Percentiles rank a stretch among this genome's conserved stretches.
These are phyloP conservation scores for Lucilia cuprina DNA, from an alignment of 1,140 invertebrate species.

Conservation along the genomic window DNA sequence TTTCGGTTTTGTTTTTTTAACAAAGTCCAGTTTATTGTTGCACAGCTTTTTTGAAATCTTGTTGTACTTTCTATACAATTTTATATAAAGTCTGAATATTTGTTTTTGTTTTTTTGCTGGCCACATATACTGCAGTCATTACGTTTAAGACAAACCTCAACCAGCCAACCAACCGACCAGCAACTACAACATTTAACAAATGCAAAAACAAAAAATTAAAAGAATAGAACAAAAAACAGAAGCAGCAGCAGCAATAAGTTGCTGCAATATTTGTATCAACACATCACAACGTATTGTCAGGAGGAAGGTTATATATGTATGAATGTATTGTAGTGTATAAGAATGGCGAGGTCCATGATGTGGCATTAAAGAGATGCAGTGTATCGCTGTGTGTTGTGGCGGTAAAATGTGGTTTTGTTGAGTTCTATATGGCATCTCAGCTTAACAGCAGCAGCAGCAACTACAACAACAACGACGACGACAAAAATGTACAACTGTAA, in stretches of 20 bases:
- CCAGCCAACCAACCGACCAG: background rate
- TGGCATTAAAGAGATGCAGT: background rate
- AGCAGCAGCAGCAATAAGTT: background rate
- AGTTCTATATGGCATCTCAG: background rate
- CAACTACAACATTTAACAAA: background rate
- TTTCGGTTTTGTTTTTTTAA: background rate
- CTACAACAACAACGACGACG: background rate
- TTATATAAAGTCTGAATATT: background rate
- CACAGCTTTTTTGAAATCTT: background rate
- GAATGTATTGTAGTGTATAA: background rate
- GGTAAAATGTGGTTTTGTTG: background rate
- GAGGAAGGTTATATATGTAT: background rate
- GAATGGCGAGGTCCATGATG: background rate
- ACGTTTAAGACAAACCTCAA: conserved; percentile 24
- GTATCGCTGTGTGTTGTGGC: background rate
- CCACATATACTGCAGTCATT: conserved; percentile 34
- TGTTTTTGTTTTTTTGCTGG: conserved; percentile 19
- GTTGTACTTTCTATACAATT: background rate
- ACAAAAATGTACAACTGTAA: background rate
- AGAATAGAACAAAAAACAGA: too few species aligned
- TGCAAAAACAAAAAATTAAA: background rate
- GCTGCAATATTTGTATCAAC: conserved; percentile 9
- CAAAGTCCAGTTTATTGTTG: background rate
- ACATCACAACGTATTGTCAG: background rate
- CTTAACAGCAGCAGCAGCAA: background rate